Percentiles rank a stretch among this genome's conserved stretches.
Conservation (phyloP, 2,888 invertebrate genomes). For the Drosophila planitibia region DNA sequence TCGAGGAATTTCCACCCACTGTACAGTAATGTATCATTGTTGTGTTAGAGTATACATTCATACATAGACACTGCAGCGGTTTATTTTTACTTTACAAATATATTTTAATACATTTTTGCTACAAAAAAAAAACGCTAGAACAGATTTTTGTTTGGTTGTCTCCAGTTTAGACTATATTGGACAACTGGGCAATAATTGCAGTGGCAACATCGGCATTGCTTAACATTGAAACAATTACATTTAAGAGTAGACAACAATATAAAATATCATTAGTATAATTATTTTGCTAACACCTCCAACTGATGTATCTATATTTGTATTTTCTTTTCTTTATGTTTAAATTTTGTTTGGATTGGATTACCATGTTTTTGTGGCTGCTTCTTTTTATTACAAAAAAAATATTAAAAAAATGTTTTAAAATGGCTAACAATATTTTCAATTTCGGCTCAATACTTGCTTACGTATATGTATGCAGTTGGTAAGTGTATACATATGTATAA, state of each 20-base stretch:
- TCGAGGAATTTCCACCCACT: neutral
- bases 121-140: conserved; percentile 37
- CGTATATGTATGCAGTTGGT: neutral
- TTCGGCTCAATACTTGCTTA: conserved; percentile 1
- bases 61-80: conserved; percentile 48
- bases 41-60: conserved; percentile 33
- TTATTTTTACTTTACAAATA: conserved; percentile 45
- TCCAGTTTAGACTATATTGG: neutral
- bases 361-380: neutral
- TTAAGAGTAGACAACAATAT: conserved; percentile 1
- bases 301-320: conserved; percentile 8
- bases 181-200: conserved; percentile 23
- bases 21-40: neutral
- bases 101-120: conserved; percentile 39
- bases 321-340: neutral
- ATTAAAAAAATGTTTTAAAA: neutral
- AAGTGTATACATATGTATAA: neutral
- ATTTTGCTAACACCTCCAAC: conserved; percentile 11
- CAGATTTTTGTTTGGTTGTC: conserved; percentile 3
- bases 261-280: conserved; percentile 3
- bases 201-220: conserved; percentile 32
- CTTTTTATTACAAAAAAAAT: neutral
- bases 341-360: conserved; percentile 5
- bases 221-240: conserved; percentile 46
- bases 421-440: conserved; percentile 11